phyloP scores from a whole-genome alignment of 2,888 invertebrate genomes.

The Gibbula magus region DNA sequence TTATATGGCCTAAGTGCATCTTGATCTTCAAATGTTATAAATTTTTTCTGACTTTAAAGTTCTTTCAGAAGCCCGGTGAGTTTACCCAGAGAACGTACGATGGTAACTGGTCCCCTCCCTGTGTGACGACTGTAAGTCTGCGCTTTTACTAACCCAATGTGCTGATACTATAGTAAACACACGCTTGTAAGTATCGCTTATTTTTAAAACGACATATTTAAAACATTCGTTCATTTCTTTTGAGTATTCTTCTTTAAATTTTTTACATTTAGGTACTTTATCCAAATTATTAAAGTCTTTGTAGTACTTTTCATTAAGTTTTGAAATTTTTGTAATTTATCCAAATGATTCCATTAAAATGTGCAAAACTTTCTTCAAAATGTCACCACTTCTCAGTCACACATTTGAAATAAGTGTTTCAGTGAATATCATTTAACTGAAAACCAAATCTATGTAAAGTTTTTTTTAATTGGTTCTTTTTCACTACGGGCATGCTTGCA shows the following conservation, averaged over 20 bases:
- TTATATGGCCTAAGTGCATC: conserved; percentile 23
- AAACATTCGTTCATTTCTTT: too few relatives aligned
- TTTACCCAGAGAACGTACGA: neutral
- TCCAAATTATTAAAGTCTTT: too few relatives aligned
- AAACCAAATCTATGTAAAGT: neutral
- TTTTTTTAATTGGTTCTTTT: neutral
- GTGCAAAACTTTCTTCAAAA: neutral
- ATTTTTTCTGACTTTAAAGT: conserved; percentile 24
- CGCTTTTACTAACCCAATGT: neutral
- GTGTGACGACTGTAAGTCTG: conserved; percentile 8
- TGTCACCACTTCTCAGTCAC: neutral
- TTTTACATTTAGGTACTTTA: too few relatives aligned
- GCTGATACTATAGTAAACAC: neutral
- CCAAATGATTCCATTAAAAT: too few relatives aligned
- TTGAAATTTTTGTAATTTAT: too few relatives aligned
- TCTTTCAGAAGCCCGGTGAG: conserved; percentile 24
- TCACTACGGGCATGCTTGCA: too few relatives aligned
- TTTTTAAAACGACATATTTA: too few relatives aligned
- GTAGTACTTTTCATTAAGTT: too few relatives aligned
- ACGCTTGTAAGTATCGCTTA: too few relatives aligned
- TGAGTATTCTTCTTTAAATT: too few relatives aligned
- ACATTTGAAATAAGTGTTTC: neutral
- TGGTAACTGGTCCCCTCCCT: neutral
- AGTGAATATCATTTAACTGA: neutral
- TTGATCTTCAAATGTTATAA: conserved; percentile 4